These are phyloP conservation scores for Xestia sexstrigata DNA, from an alignment of 2,888 invertebrate genomes.

Conservation along the genomic window DNA sequence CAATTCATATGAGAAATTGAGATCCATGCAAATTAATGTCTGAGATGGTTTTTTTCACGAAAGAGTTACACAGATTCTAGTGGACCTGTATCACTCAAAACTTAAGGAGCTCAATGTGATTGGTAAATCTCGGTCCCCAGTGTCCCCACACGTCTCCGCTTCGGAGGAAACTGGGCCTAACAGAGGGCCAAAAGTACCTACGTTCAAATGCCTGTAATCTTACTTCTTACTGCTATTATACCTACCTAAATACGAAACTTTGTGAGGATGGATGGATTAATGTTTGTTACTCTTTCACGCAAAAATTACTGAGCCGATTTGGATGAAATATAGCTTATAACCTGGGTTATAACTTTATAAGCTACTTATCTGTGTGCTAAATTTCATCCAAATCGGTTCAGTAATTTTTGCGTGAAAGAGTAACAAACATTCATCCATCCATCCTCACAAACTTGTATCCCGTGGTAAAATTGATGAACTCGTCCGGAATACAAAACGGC, in stretches of 20 bases:
- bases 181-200: neutral
- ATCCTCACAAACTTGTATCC: too few relatives aligned
- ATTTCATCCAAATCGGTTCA: too few relatives aligned
- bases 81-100: too few relatives aligned
- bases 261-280: neutral
- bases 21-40: neutral
- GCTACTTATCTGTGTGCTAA: too few relatives aligned
- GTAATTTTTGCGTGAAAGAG: too few relatives aligned
- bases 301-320: neutral
- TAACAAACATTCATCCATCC: too few relatives aligned
- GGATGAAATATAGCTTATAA: neutral
- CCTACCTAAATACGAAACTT: neutral
- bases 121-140: neutral
- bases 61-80: neutral
- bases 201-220: neutral
- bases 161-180: neutral
- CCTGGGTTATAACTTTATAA: neutral
- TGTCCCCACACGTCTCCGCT: neutral
- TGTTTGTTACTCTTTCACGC: neutral
- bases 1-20: neutral
- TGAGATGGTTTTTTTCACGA: neutral
- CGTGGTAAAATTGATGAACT: neutral
- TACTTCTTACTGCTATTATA: neutral
- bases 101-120: neutral
- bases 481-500: neutral